Base-by-base conservation (phyloP, 2,797 vertebrate species). In the Macropodus opercularis region DNA sequence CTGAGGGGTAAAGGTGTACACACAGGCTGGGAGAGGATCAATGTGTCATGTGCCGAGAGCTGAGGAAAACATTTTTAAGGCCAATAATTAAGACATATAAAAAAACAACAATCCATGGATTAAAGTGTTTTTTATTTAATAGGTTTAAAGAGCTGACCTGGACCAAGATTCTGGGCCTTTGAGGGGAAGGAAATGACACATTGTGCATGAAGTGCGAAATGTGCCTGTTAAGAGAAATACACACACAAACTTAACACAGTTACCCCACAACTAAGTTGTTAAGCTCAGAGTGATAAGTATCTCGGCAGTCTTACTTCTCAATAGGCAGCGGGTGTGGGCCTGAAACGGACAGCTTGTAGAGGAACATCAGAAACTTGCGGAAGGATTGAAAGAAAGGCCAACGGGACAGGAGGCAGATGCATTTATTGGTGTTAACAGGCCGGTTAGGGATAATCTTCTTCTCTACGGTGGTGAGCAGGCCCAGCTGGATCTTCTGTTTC, bases 201-300 rank as follows among this genome's bases (percentile, higher is more conserved):
- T 93, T 97, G 88, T 98, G 95, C 97, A 99, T 98, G 85, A 99
- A 99, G 90, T 98, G 95, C 10, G 96, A 98, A 86, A 99, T 98
- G 85, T 99, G 94, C 84, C 97, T 99, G 74, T 75, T 77, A 85
- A 86, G 19, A 58, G 47, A 83, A 65, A 69, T 0, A 47, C 1
- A 42, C 8, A 56, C 38, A 57, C 12, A 48, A 3, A 18, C n/a
- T 22, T 2, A 8, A 13, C 23, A 13, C 17, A 23, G 21, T 15
- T 18, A 3, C 13, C 0, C 46, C 11, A 43, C 36, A 51, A 6
- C 15, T 5, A 6, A 2, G 12, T 14, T 15, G 14, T 35, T 13
- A 5, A 3, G 5, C 4, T n/a, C 9, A 42, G 44, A 66, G n/a
- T 22, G 11, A 41, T 21, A 4, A 19, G 39, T 19, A 10, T 11